Base-by-base conservation (phyloP, 2,113 vertebrate species). In the Brevimyrus niger region DNA sequence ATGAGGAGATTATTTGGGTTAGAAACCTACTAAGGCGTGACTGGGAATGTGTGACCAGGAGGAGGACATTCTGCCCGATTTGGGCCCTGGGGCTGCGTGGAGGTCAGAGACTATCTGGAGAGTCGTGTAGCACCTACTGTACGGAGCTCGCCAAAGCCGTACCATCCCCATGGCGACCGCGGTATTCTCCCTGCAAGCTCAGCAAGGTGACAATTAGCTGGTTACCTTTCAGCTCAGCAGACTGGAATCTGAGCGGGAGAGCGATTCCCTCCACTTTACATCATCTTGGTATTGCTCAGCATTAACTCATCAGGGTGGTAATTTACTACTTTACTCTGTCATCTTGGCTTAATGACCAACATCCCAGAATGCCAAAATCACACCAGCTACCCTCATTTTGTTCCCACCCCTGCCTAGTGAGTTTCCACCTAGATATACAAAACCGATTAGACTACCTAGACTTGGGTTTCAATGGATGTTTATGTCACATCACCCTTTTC, bases 301-400 rank as follows among this genome's bases (percentile, higher is more conserved):
- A 46, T 86, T 48, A 31, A 46, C 83, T 86, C 44, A 10, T 50
- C 47, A 13, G 83, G 83, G 83, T 86, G 83, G 46, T 86, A 86
- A 86, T 9, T 87, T 55, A 87, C 85, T 87, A n/a, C n/a, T 53
- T 87, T 86, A 31, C 31, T 6, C 85, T 51, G 50, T 86, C 15
- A 55, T 86, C 50, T 53, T 53, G 19, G n/a, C 48, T 87, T 87
- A 87, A 87, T 47, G 50, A 87, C 85, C 50, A 55, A 50, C 50
- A 84, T n/a, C 82, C 17, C n/a, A 15, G 47, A 27, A 4, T 53
- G 85, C 48, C n/a, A 87, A 87, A 38, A 35, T 87, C 50, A 87
- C 85, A 35, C 46, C 44, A 46, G 46, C 23, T 86, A 48, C 15
- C 15, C 19, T 31, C 0, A 17, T 50, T n/a, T 48, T 51, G 47